Evolutionary conservation across 2,888 invertebrate species (phyloP).

Genomic region (Epirrhoe alternata): DNA sequence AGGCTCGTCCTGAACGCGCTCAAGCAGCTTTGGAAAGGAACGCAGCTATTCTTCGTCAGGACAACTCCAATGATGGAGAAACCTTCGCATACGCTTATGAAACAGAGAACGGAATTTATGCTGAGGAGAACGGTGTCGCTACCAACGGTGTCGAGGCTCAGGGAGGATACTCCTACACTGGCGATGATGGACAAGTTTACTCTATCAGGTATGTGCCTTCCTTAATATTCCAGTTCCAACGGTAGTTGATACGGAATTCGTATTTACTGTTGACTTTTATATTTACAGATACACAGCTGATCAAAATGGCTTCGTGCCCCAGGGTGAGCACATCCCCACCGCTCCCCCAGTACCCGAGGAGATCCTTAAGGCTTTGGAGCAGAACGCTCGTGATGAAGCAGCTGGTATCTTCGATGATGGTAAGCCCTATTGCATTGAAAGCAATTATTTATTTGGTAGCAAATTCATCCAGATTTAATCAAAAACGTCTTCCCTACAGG

Average conservation of each 20-base stretch:
- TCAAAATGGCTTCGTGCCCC: constrained; percentile 75
- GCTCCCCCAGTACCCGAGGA: constrained; percentile 76
- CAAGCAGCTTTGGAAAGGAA: constrained; percentile 71
- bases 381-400: constrained; percentile 77
- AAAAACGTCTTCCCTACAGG: constrained; percentile 51
- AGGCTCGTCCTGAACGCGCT: constrained; percentile 63
- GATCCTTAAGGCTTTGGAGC: constrained; percentile 72
- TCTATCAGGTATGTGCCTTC: constrained; percentile 62
- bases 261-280: neutral
- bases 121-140: constrained; percentile 75
- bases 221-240: no score
- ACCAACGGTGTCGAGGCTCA: constrained; percentile 75
- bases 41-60: constrained; percentile 73
- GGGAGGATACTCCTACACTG: constrained; percentile 75
- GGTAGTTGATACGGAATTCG: no score
- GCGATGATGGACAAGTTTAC: constrained; percentile 77
- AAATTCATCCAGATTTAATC: no score
- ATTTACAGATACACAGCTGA: constrained; percentile 74
- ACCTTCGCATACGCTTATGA: constrained; percentile 72
- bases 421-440: constrained; percentile 41
- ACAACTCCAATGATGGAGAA: constrained; percentile 72
- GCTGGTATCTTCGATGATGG: constrained; percentile 79
- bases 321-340: constrained; percentile 77
- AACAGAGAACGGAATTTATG: constrained; percentile 76
- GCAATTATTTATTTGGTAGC: no score